These are phyloP conservation scores for Pomacea canaliculata DNA, from an alignment of 2,888 invertebrate genomes.

Conservation along the genomic window DNA sequence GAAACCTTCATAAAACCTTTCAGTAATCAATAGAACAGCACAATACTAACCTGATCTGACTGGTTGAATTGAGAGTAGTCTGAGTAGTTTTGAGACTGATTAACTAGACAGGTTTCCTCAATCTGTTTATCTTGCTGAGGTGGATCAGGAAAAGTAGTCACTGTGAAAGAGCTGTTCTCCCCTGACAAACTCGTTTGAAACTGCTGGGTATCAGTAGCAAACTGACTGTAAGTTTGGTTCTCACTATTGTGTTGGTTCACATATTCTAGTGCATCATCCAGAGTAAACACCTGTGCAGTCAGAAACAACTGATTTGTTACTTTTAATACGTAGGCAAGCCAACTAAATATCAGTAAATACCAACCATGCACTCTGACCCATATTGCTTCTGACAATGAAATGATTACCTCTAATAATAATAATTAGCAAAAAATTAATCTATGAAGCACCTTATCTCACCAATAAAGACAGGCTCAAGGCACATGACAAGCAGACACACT, in stretches of 20 bases:
- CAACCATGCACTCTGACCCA: too few relatives aligned
- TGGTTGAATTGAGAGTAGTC: constrained; percentile 5
- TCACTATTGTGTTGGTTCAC: background rate
- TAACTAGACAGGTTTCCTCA: background rate
- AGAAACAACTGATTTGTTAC: background rate
- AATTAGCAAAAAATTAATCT: too few relatives aligned
- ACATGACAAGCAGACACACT: too few relatives aligned
- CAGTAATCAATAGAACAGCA: background rate
- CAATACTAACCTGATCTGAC: background rate
- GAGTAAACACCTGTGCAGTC: background rate
- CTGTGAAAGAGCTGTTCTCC: background rate
- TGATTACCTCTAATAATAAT: too few relatives aligned
- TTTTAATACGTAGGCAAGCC: too few relatives aligned
- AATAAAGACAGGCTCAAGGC: too few relatives aligned
- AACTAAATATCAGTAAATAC: too few relatives aligned
- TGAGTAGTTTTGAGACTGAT: background rate
- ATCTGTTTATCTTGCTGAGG: background rate
- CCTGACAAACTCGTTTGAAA: too few relatives aligned
- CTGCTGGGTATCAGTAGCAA: too few relatives aligned
- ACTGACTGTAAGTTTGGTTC: constrained; percentile 9
- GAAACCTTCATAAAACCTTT: too few relatives aligned
- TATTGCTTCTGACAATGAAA: too few relatives aligned
- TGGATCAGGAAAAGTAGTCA: background rate
- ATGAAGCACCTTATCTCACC: too few relatives aligned
- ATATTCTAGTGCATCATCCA: constrained; percentile 19